Percentiles rank a stretch among this genome's conserved stretches.
Evolutionary conservation across 2,113 vertebrate species (phyloP).

Genomic region (Crotalus horridus): DNA sequence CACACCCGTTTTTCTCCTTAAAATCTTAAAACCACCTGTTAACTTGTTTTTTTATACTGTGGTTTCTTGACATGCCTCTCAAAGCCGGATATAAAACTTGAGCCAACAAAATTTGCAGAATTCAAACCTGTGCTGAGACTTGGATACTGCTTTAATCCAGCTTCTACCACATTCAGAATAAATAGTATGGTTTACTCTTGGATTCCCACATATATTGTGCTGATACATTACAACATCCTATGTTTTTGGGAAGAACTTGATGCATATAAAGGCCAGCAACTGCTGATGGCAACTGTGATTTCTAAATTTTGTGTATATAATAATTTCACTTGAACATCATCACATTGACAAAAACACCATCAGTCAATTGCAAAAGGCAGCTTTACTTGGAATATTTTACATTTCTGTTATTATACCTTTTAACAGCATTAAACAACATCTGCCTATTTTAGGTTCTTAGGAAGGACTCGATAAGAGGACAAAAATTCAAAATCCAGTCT

Average conservation of each 20-base stretch:
- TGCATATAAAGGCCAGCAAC: neutral
- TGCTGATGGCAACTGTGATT: neutral
- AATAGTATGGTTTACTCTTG: neutral
- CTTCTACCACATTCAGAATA: neutral
- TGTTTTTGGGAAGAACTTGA: neutral
- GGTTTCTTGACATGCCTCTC: neutral
- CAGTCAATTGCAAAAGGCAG: neutral
- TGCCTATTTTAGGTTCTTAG: too few species aligned
- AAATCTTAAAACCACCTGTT: neutral
- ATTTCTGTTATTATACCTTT: neutral
- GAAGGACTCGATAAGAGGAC: too few species aligned
- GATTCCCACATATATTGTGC: neutral
- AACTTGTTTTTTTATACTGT: neutral
- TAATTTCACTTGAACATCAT: neutral
- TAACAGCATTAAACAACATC: neutral
- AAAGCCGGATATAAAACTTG: neutral
- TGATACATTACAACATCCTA: neutral
- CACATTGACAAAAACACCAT: neutral
- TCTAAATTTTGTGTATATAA: neutral
- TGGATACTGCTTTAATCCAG: neutral
- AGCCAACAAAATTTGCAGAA: neutral
- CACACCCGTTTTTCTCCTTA: neutral
- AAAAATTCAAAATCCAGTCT: too few species aligned
- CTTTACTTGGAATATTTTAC: neutral
- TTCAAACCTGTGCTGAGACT: neutral